Evolutionary conservation across 1,140 invertebrate species (phyloP).

Genomic region (Belonocnema kinseyi): DNA sequence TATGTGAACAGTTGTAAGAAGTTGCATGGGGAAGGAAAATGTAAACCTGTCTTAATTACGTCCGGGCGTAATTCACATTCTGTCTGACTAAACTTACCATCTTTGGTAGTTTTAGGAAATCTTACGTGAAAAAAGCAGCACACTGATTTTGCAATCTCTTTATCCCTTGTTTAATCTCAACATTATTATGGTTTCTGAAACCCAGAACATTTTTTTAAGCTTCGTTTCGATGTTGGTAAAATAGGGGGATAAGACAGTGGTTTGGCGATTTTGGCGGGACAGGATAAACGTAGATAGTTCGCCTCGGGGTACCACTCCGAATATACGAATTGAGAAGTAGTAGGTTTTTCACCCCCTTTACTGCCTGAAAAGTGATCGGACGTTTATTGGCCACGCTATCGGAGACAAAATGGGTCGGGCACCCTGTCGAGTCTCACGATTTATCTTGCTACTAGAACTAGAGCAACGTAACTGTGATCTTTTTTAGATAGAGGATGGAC

Average conservation of each 20-base stretch:
- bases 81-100: not conserved
- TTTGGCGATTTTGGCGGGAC: no score
- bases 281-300: conserved; percentile 10
- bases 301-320: not conserved
- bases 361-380: conserved; percentile 62
- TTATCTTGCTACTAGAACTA: conserved; percentile 53
- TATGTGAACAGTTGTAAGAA: not conserved
- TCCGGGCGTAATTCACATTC: not conserved
- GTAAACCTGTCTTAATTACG: conserved; percentile 11
- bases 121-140: not conserved
- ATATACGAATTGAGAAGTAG: conserved; percentile 50
- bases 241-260: not conserved
- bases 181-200: not conserved
- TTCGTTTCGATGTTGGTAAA: not conserved
- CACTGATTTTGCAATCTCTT: not conserved
- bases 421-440: conserved; percentile 62
- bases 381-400: conserved; percentile 62
- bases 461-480: conserved; percentile 24
- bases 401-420: conserved; percentile 65
- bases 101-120: not conserved
- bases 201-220: not conserved
- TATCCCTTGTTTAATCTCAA: not conserved
- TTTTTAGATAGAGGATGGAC: no score
- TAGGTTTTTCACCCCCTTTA: conserved; percentile 46
- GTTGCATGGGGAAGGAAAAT: conserved; percentile 22